Conservation (phyloP, 2,113 vertebrate genomes). For the Bungarus multicinctus region DNA sequence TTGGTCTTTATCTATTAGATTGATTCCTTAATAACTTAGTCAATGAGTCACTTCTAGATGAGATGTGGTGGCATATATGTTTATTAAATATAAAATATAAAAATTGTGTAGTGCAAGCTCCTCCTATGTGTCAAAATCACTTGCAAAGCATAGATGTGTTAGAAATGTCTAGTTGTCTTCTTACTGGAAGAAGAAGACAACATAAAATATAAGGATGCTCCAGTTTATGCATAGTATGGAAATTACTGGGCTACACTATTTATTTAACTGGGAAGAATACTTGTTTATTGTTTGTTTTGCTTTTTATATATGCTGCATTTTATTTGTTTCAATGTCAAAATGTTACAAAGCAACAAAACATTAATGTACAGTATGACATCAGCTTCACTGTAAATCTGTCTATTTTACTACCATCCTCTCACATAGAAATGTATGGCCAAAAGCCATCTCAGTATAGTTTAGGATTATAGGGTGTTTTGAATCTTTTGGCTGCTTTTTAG, state of each 20-base stretch:
- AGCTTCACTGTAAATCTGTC: neutral
- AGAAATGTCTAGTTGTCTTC: neutral
- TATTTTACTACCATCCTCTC: neutral
- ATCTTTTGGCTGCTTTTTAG: neutral
- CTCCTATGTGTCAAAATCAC: neutral
- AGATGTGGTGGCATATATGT: neutral
- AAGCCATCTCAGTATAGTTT: neutral
- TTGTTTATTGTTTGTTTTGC: neutral
- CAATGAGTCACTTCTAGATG: neutral
- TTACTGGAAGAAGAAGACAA: neutral
- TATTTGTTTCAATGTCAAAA: constrained; percentile 14
- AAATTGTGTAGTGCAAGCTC: neutral
- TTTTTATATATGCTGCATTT: neutral
- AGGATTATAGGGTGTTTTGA: neutral
- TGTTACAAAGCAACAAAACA: neutral
- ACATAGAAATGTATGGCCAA: neutral
- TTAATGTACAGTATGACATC: neutral
- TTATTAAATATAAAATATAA: neutral
- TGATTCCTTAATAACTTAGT: neutral
- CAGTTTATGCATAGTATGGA: neutral
- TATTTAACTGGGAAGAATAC: neutral
- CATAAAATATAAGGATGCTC: neutral
- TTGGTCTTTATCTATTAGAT: neutral
- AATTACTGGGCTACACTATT: neutral
- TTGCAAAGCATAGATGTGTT: neutral